Base-by-base conservation (phyloP, 2,797 vertebrate species). In the Caiman crocodilus region DNA sequence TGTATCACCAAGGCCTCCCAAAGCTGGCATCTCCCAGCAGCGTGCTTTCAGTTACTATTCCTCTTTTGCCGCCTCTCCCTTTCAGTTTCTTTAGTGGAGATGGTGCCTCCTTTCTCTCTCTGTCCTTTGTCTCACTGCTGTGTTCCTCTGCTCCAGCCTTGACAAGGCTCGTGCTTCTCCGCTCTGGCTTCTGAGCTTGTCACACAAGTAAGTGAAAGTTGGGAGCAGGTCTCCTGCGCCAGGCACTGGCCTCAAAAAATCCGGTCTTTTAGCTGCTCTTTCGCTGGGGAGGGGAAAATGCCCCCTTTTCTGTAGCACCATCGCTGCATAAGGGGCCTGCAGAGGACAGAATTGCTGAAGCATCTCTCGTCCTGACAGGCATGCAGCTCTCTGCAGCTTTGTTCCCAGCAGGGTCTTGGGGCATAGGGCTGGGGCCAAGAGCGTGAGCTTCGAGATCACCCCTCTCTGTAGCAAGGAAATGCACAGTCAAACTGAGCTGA, bases 11-110 rank as follows among this genome's bases (percentile, higher is more conserved):
- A 58, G 69, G 17, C 30, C 60, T 76, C 74, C 71, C 77, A 18
- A 17, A 23, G 32, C 57, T 56, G 32, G 5, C 12, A 5, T 64
- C 32, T 58, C 10, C 2, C 32, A 9, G 42, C 77, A 9, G n/a
- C 3, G 7, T 18, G 10, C 6, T 64, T 30, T 74, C 64, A 42
- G 26, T 59, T 59, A 32, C 25, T 56, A 12, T 59, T 58, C 3
- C 82, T 61, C 35, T 57, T 71, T 82, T 17, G 61, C 30, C 59
- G 55, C 2, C 77, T 81, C 71, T 42, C 82, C 8, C 50, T 81
- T 30, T 63, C 2, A 6, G 5, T 60, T 35, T 78, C 67, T 23
- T 58, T 28, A 16, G 1, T 12, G n/a, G 69, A 5, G 0, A 25
- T 32, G 4, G 90, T 81, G 32, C 82, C 67, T 64, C 1, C 58